phyloP scores from a whole-genome alignment of 92 coral and sea anemone species.

The Ricordea florida region DNA sequence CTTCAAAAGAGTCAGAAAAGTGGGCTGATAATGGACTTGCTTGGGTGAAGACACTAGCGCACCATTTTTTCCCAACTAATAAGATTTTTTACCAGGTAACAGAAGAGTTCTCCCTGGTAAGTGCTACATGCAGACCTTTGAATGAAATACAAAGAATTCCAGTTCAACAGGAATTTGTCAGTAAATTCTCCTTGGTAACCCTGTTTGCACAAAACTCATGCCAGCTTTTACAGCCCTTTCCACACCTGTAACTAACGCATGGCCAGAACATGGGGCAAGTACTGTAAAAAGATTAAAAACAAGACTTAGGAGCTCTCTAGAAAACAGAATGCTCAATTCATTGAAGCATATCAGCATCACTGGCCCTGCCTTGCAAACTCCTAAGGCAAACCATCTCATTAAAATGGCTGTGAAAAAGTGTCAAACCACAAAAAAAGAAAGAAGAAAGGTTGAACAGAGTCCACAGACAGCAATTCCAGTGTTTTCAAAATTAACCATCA shows the following conservation, averaged over 20 bases:
- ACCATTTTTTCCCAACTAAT: slow-evolving; percentile 18
- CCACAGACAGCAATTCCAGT: slow-evolving; percentile 11
- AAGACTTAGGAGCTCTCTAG: not conserved
- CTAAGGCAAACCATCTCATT: too few species aligned
- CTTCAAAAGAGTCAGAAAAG: slow-evolving; percentile 29
- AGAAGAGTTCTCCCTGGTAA: slow-evolving; percentile 12
- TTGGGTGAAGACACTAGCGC: slow-evolving; percentile 8
- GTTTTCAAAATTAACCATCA: slow-evolving; percentile 21
- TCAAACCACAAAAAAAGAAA: slow-evolving; percentile 5
- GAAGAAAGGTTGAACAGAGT: slow-evolving; percentile 10
- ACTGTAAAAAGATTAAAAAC: not conserved
- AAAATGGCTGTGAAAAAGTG: slow-evolving; percentile 5
- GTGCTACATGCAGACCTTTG: slow-evolving; percentile 11
- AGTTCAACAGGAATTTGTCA: slow-evolving; percentile 20
- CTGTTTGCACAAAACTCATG: slow-evolving; percentile 23
- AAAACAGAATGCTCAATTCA: not conserved
- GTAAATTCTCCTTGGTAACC: slow-evolving; percentile 15
- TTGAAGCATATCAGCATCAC: not conserved
- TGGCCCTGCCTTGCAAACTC: not conserved
- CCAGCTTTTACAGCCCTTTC: slow-evolving; percentile 16
- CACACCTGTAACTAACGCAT: slow-evolving; percentile 6
- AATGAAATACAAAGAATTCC: slow-evolving; percentile 8
- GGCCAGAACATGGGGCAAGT: slow-evolving; percentile 3
- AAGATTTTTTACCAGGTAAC: slow-evolving; percentile 11
- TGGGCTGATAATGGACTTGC: slow-evolving; percentile 18